phyloP scores from a whole-genome alignment of 2,797 vertebrate genomes.

The Spinibarbus caldwelli region DNA sequence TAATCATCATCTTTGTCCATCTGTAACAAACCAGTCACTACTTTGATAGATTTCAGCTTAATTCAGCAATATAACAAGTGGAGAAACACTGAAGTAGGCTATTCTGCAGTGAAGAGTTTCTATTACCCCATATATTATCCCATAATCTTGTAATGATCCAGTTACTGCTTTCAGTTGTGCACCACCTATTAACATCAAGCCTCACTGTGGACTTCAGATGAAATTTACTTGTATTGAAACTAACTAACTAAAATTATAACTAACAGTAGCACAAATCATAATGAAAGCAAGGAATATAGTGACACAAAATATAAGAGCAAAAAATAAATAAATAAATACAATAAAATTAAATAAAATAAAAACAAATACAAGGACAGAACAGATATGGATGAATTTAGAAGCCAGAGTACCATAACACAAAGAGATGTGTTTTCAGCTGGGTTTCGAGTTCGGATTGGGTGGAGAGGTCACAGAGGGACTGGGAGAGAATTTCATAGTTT shows the following conservation, averaged over 20 bases:
- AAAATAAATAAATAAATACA: not conserved
- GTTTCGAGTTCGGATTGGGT: not conserved
- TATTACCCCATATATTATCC: slow-evolving; percentile 43
- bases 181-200: slow-evolving; percentile 26
- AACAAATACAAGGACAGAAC: not conserved
- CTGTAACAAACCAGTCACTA: slow-evolving; percentile 19
- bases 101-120: slow-evolving; percentile 34
- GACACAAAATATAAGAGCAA: not conserved
- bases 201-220: not conserved
- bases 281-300: not conserved
- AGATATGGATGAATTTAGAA: not conserved
- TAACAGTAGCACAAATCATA: not conserved
- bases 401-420: not conserved
- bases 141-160: slow-evolving; percentile 49
- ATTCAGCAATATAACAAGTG: not conserved
- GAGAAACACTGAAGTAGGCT: slow-evolving; percentile 12
- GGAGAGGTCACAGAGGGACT: not conserved
- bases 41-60: slow-evolving; percentile 30
- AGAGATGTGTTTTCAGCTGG: not conserved
- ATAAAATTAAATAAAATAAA: no score
- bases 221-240: not conserved
- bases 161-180: slow-evolving; percentile 47
- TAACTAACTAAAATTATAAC: no score
- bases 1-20: not conserved
- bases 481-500: not conserved